Evolutionary conservation across 2,113 vertebrate genomes (phyloP), one percentile per base, ranked within the genome.

Genomic region (Oxyura jamaicensis): DNA sequence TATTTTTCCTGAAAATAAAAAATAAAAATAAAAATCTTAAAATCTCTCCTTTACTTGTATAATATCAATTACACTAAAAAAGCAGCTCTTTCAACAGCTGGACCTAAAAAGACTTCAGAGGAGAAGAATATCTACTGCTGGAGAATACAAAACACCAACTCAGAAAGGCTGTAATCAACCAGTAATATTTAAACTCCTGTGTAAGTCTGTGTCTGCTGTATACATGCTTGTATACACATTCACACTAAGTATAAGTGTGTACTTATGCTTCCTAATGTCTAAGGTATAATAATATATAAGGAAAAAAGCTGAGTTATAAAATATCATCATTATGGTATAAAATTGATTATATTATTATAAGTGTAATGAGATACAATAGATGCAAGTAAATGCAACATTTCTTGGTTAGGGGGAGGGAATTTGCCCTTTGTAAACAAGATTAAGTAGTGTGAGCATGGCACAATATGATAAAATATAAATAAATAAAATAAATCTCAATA

Each of bases 11-110:
- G 50, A 52, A 52, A 52, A 52, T 25, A 52, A 25, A 52, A 52
- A 52, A 48, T 48, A 48, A 13, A 52, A 52, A 52, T 25, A 52
- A 52, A 25, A 52, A 52, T 41, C 72, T 90, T 44, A 78, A 90
- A 93, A 69, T 35, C 28, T 67, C 10, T 31, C 76, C 9, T 50
- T 50, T 63, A 50, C 10, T 74, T 80, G 31, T 52, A 11, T 44
- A 71, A 71, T 21, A 82, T 48, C 74, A 89, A 93, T 81, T 95
- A 85, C 46, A 82, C 11, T 13, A 17, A 93, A 93, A 91, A 91
- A 29, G 13, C 33, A 86, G 6, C 4, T 22, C 14, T 82, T 86
- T 59, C 36, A 26, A 36, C 26, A 75, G 28, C 10, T 73, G 36
- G 8, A 48, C 79, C 33, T 74, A 63, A 78, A 78, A 87, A 80